These are phyloP conservation scores for Nomada lathburiana DNA, from an alignment of 2,888 invertebrate species.

Conservation along the genomic window DNA sequence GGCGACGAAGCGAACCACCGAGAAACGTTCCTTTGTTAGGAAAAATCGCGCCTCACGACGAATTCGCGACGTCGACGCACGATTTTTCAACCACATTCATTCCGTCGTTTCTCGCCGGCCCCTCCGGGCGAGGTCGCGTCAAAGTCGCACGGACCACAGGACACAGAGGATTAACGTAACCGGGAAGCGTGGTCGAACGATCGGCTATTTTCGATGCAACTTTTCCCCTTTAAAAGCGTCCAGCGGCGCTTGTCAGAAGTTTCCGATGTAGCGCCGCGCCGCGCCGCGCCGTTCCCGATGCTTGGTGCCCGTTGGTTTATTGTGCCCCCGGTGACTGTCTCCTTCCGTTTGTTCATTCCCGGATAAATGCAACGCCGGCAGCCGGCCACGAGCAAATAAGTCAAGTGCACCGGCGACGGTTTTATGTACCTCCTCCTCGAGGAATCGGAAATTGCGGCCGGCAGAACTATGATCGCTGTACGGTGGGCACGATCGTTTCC, in stretches of 20 bases:
- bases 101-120: background rate
- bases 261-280: constrained; percentile 21
- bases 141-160: constrained; percentile 21
- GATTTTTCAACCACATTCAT: background rate
- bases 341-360: constrained; percentile 35
- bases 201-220: constrained; percentile 41
- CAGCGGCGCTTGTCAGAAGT: constrained; percentile 25
- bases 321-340: constrained; percentile 26
- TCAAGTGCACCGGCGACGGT: constrained; percentile 6
- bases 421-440: constrained; percentile 19
- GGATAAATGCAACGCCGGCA: constrained; percentile 26
- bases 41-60: background rate
- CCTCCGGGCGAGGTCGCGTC: background rate
- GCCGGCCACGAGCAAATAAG: constrained; percentile 22
- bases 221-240: constrained; percentile 41
- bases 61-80: background rate
- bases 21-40: constrained; percentile 1
- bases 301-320: constrained; percentile 42
- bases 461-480: constrained; percentile 6
- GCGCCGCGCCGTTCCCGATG: constrained; percentile 5
- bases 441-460: constrained; percentile 28
- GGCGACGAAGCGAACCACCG: background rate
- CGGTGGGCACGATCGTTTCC: background rate
- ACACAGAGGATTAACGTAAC: constrained; percentile 19
- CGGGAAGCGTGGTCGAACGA: background rate